phyloP scores from a whole-genome alignment of 2,797 vertebrate species.

The Vultur gryphus region DNA sequence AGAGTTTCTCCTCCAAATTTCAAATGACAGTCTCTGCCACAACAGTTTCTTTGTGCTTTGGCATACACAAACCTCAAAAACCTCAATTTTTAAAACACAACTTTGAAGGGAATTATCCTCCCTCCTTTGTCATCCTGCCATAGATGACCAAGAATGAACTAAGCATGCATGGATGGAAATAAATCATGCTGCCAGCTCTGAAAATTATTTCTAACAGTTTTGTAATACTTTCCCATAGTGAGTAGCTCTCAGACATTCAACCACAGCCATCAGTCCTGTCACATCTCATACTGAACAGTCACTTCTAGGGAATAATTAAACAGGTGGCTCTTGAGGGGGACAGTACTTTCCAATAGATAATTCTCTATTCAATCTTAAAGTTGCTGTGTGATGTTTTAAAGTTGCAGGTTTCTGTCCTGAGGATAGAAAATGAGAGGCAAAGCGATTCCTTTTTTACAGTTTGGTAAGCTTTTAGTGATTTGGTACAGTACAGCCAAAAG shows the following conservation, averaged over 20 bases:
- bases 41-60: neutral
- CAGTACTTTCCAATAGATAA: neutral
- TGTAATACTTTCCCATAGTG: neutral
- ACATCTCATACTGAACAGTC: neutral
- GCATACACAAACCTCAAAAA: neutral
- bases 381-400: neutral
- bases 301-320: neutral
- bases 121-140: neutral
- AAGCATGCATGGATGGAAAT: neutral
- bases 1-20: neutral
- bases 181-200: neutral
- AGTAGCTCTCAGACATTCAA: neutral
- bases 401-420: neutral
- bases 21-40: neutral
- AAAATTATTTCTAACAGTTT: neutral
- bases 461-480: neutral
- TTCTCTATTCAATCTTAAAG: neutral
- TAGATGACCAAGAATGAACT: neutral
- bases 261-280: neutral
- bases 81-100: neutral
- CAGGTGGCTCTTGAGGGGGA: neutral
- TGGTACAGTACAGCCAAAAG: neutral
- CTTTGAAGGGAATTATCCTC: neutral
- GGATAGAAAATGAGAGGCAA: neutral
- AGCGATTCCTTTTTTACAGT: neutral